Conservation (phyloP, 2,113 vertebrate species). For the Micronisus gabar region DNA sequence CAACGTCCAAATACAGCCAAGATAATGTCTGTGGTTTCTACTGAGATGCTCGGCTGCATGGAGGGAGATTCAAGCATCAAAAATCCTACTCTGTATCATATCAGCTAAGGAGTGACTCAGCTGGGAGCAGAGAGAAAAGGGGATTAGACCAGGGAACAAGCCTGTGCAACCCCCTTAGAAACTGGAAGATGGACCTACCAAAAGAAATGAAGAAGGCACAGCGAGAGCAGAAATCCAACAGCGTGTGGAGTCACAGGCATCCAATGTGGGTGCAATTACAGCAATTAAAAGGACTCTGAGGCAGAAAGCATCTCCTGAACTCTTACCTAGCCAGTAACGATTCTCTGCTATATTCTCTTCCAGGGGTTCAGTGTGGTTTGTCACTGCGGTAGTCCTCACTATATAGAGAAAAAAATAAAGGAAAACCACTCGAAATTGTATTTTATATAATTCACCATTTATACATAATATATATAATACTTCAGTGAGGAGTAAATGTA, state of each 20-base stretch:
- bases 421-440: background rate
- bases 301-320: background rate
- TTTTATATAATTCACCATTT: background rate
- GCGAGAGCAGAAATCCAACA: background rate
- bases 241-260: accelerated
- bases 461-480: background rate
- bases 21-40: accelerated
- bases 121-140: background rate
- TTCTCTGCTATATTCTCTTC: background rate
- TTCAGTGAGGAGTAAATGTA: background rate
- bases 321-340: background rate
- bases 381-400: background rate
- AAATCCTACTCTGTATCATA: accelerated
- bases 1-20: background rate
- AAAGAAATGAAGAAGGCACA: background rate
- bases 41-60: background rate
- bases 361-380: background rate
- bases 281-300: background rate
- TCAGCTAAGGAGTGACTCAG: background rate
- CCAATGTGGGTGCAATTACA: background rate
- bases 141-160: background rate
- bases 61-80: background rate
- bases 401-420: background rate
- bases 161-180: background rate
- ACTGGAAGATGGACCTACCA: background rate